Conservation (phyloP, 2,888 invertebrate genomes). For the Cyaniris semiargus region DNA sequence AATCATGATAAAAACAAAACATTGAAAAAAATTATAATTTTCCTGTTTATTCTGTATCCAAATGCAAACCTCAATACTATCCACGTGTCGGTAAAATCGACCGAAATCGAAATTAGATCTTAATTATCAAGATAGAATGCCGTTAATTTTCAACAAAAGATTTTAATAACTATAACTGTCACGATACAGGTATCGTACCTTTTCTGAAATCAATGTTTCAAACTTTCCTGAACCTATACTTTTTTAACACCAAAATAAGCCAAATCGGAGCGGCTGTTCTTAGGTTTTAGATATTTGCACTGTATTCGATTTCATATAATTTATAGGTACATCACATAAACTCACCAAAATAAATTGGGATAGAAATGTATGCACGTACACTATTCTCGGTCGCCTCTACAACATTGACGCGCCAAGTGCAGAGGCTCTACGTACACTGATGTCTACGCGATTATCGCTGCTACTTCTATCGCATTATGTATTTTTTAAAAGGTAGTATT, state of each 20-base stretch:
- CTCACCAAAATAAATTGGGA: neutral
- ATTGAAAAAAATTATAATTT: neutral
- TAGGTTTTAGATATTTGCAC: neutral
- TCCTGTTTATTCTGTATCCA: neutral
- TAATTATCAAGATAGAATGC: neutral
- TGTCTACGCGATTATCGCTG: neutral
- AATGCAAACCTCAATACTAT: neutral
- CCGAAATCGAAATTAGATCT: too few species aligned
- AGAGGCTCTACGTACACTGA: neutral
- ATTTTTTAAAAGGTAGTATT: too few species aligned
- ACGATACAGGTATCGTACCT: neutral
- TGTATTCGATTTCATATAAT: neutral
- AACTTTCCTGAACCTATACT: neutral
- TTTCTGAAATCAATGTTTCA: neutral
- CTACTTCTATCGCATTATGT: neutral
- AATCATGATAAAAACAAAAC: too few species aligned
- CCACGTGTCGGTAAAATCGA: too few species aligned
- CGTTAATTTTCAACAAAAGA: neutral
- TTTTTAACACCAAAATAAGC: neutral
- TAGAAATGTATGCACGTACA: conserved; percentile 1
- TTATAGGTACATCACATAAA: neutral
- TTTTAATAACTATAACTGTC: neutral
- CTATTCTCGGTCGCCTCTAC: neutral
- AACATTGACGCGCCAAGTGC: neutral
- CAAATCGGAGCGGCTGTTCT: neutral